A percentile compares a stretch with the other conserved stretches of the same genome.
Evolutionary conservation across 2,888 invertebrate species (phyloP).

Genomic region (Drosophila tripunctata): DNA sequence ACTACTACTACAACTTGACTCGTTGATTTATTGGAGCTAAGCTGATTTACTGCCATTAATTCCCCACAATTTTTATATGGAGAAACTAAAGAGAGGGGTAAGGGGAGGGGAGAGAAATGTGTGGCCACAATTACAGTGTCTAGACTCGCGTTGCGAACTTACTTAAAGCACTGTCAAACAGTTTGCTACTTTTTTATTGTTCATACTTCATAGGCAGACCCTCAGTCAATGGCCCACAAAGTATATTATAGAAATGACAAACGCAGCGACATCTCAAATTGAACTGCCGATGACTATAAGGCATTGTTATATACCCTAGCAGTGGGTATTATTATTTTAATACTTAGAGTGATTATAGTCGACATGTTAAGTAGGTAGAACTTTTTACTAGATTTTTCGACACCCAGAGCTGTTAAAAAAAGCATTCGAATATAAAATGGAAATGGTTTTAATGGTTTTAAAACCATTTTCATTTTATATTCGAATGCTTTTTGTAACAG

Average conservation of each 20-base stretch:
- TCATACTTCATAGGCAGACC: conserved; percentile 20
- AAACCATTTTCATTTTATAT: too few relatives aligned
- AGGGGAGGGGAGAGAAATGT: conserved; percentile 7
- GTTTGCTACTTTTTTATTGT: conserved; percentile 32
- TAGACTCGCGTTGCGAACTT: conserved; percentile 43
- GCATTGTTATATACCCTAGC: too few relatives aligned
- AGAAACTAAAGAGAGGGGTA: neutral
- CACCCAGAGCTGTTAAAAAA: too few relatives aligned
- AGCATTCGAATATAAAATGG: too few relatives aligned
- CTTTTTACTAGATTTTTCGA: too few relatives aligned
- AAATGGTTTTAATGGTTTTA: too few relatives aligned
- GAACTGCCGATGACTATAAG: conserved; percentile 32
- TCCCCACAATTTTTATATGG: conserved; percentile 18
- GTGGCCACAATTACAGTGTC: conserved; percentile 69
- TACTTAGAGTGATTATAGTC: too few relatives aligned
- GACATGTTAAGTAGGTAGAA: too few relatives aligned
- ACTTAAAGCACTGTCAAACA: conserved; percentile 60
- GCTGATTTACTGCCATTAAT: conserved; percentile 72
- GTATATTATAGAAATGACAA: conserved; percentile 75
- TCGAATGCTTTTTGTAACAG: too few relatives aligned
- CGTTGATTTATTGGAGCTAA: conserved; percentile 61
- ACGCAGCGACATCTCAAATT: conserved; percentile 55
- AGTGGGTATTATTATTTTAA: too few relatives aligned
- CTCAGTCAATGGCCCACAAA: conserved; percentile 50
- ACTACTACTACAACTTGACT: conserved; percentile 50